phyloP scores from a whole-genome alignment of 2,797 vertebrate species.

The Bucorvus abyssinicus region DNA sequence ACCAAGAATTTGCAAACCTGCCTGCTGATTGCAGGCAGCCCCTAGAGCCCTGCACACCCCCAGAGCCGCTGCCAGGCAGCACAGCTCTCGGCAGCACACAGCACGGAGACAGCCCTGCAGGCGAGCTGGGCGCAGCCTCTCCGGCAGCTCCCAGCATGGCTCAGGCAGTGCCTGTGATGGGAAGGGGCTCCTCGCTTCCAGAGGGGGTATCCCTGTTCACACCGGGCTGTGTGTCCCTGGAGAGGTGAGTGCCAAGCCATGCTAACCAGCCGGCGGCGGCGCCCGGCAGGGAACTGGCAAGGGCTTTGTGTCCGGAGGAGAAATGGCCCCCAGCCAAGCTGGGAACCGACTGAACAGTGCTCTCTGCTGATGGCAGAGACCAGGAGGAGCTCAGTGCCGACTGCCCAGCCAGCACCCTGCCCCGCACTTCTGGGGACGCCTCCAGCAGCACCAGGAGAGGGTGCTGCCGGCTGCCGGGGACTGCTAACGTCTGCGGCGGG shows the following conservation, averaged over 20 bases:
- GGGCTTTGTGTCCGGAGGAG: background rate
- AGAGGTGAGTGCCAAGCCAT: background rate
- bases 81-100: background rate
- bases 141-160: rapidly evolving
- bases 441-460: background rate
- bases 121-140: background rate
- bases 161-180: background rate
- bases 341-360: background rate
- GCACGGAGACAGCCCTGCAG: background rate
- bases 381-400: background rate
- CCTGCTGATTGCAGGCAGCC: background rate
- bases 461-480: background rate
- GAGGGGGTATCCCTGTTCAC: background rate
- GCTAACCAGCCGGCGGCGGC: background rate
- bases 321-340: background rate
- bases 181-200: background rate
- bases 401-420: background rate
- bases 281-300: background rate
- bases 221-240: rapidly evolving
- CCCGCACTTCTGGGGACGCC: background rate
- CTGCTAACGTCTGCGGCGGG: background rate
- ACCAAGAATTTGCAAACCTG: background rate
- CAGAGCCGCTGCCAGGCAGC: rapidly evolving
- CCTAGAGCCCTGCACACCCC: background rate
- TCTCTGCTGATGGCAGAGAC: slow-evolving; percentile 3